Base-by-base conservation (phyloP, 92 coral and sea anemone species). In the Epizoanthus illoricatus region DNA sequence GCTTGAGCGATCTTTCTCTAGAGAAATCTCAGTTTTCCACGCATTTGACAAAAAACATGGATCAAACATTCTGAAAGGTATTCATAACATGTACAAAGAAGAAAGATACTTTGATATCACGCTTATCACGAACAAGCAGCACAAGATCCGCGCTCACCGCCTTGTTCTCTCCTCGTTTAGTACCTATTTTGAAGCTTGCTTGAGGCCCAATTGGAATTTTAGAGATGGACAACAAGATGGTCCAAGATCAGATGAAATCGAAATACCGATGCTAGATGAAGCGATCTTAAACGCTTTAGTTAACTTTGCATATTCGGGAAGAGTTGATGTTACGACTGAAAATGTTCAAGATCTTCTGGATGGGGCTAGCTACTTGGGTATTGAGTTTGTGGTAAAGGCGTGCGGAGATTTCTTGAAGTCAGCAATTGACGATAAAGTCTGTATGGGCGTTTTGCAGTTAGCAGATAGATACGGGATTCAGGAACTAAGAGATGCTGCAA, bases 221-320 rank as follows among this genome's bases (percentile, higher is more conserved):
- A 58, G 73, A 28, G 97, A 92, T 24, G 92, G 91, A 5, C 75
- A 87, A 2, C 94, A 87, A 68, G 88, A 89, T 28, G 36, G 36
- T 28, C 36, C 36, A 28, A 28, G 36, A 28, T 28, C 36, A 28
- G 36, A 28, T 4, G 90, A 84, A 84, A 62, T 93, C 66, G 94
- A 89, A 41, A 65, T 95, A 23, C 85, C 55, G 28, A 86, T 76
- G 7, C 69, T 91, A 21, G 95, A 88, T 45, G 94, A 86, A 36
- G 69, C 39, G 2, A 84, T 86, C 20, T 84, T 95, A 40, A 72
- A 75, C 7, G 87, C 92, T 56, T 83, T 95, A 78, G 81, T 95
- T 13, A 86, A 95, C 24, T 95, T 93, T 90, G 95, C 94, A 16
- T 95, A 95, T 73, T 76, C 97, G 19, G 98, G 94, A 8, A 85